A percentile compares a stretch with the other conserved stretches of the same genome.
These are phyloP conservation scores for Enteromius mattozi DNA, from an alignment of 2,797 vertebrate species.

Conservation along the genomic window DNA sequence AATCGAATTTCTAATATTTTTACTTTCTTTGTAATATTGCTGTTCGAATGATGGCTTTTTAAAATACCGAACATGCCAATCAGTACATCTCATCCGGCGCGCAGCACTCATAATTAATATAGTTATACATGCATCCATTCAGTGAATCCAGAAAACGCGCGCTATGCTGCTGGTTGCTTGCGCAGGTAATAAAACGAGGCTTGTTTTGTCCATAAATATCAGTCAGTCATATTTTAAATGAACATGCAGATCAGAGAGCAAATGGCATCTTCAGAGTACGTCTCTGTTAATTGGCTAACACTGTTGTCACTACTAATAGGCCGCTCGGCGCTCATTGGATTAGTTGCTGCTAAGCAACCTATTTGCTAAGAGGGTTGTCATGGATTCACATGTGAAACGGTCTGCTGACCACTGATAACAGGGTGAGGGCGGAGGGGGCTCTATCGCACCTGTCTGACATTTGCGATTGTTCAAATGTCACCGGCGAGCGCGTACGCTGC, in stretches of 20 bases:
- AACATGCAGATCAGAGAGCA: conserved; percentile 28
- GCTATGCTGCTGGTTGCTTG: neutral
- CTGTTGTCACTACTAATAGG: conserved; percentile 65
- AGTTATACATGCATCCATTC: neutral
- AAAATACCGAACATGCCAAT: neutral
- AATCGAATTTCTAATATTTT: neutral
- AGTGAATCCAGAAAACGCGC: neutral
- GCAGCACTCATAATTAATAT: neutral
- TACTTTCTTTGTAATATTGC: neutral
- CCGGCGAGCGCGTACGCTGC: neutral
- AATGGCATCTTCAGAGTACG: conserved; percentile 46
- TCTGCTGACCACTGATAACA: conserved; percentile 59
- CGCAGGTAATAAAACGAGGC: neutral
- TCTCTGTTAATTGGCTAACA: conserved; percentile 67
- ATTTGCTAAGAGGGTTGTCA: conserved; percentile 70
- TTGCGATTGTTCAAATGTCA: conserved; percentile 31
- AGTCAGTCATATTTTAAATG: conserved; percentile 5
- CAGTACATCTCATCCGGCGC: neutral
- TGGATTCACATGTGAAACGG: conserved; percentile 65
- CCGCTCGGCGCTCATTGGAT: conserved; percentile 63
- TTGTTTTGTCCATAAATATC: neutral
- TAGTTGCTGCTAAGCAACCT: conserved; percentile 78
- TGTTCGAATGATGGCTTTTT: neutral
- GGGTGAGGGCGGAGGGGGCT: conserved; percentile 14
- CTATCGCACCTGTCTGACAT: conserved; percentile 30